Evolutionary conservation across 2,888 invertebrate species (phyloP), one percentile per base, ranked within the genome.

Genomic region (Acleris laterana): DNA sequence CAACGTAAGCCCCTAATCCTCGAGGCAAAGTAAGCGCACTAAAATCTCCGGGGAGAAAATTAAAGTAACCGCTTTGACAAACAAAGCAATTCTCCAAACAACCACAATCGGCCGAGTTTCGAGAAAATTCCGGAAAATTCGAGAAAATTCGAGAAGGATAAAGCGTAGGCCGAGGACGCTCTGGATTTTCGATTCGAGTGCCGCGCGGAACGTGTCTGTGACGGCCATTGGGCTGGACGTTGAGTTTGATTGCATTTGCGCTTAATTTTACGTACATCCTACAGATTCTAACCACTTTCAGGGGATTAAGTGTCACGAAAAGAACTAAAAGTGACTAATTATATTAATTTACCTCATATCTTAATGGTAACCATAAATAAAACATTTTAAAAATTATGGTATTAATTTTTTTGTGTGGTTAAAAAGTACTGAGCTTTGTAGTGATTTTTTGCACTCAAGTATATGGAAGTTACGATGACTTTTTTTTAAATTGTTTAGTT

Each of bases 31-130:
- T 7, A 62, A 46, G 53, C 53, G 53, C 61, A 38, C 49, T 17
- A 22, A 44, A 46, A 46, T 19, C 59, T 42, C 59, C 50, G 13
- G 53, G 48, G 32, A 53, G 62, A 55, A 62, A 62, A 62, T 62
- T 62, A 62, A 62, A 62, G 46, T 53, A 53, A 62, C 62, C 62
- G 22, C 49, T 42, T 25, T 25, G 49, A 52, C 49, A 62, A 62
- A 62, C 55, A 62, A 62, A 56, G 56, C 56, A 49, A 50, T 56
- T 56, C 56, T 55, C 56, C 2, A 52, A 62, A 56, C 55, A 42
- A 38, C 62, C 56, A 9, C 55, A 38, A 56, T 62, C 49, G 22
- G 50, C 5, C 42, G 38, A 22, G 25, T 46, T 32, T 60, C 17
- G 16, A 51, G 51, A 60, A 60, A 17, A 60, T 51, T 51, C 60